A percentile compares a stretch with the other conserved stretches of the same genome.
Conservation (phyloP, 2,888 invertebrate species). For the Melanchra persicariae region DNA sequence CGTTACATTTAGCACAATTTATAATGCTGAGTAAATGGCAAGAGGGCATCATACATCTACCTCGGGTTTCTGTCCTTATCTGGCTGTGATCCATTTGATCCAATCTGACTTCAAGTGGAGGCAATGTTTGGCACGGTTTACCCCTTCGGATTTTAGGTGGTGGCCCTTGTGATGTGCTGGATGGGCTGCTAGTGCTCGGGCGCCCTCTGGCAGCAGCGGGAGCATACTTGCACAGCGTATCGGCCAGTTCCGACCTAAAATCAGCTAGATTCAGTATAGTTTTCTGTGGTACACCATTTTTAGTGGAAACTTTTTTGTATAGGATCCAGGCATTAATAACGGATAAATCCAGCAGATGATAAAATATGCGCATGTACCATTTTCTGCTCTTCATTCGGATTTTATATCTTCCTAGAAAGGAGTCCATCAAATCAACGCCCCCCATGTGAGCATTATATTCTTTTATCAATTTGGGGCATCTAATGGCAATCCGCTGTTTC, state of each 20-base stretch:
- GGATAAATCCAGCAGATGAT: slow-evolving; percentile 50
- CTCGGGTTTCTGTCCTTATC: background rate
- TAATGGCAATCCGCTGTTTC: background rate
- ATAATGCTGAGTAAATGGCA: slow-evolving; percentile 8
- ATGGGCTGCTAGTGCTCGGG: slow-evolving; percentile 57
- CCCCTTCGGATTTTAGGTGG: slow-evolving; percentile 13
- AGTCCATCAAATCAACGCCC: slow-evolving; percentile 45
- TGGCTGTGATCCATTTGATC: slow-evolving; percentile 59
- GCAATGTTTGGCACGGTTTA: slow-evolving; percentile 58
- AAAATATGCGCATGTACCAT: slow-evolving; percentile 55
- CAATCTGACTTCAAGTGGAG: slow-evolving; percentile 54
- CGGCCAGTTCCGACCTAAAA: slow-evolving; percentile 51
- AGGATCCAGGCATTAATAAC: slow-evolving; percentile 53
- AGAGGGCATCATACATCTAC: background rate
- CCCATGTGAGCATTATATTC: slow-evolving; percentile 43
- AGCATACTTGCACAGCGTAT: slow-evolving; percentile 42
- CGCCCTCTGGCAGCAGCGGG: slow-evolving; percentile 58
- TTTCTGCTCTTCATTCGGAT: slow-evolving; percentile 56
- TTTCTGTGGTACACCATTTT: slow-evolving; percentile 42
- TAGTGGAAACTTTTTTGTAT: slow-evolving; percentile 43
- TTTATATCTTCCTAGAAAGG: slow-evolving; percentile 46
- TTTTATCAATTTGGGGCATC: slow-evolving; percentile 41
- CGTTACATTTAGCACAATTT: slow-evolving; percentile 27
- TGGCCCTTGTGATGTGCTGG: background rate
- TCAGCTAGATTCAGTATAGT: slow-evolving; percentile 57